Percentiles rank a stretch among this genome's conserved stretches.
phyloP scores from a whole-genome alignment of 2,113 vertebrate genomes.

The Apeltes quadracus region DNA sequence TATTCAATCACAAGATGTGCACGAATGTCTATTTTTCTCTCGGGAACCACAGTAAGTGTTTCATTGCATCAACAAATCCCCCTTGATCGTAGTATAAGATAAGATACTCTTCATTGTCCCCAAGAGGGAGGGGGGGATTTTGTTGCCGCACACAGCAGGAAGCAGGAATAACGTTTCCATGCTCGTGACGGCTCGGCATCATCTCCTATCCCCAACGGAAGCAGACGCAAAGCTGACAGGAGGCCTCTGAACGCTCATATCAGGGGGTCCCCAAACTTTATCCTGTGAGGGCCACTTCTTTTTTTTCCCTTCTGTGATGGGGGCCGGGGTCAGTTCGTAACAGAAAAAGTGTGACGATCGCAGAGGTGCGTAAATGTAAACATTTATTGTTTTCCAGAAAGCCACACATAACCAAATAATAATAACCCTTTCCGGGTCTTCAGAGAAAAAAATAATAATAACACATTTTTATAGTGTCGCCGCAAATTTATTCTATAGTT shows the following conservation, averaged over 20 bases:
- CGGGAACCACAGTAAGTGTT: not conserved
- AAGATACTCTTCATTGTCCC: not conserved
- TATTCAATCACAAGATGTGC: slow-evolving; percentile 45
- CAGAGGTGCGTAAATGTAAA: too few species aligned
- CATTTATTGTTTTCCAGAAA: too few species aligned
- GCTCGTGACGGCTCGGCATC: slow-evolving; percentile 33
- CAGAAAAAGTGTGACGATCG: too few species aligned
- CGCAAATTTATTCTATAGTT: too few species aligned
- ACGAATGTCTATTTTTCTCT: not conserved
- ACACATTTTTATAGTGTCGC: too few species aligned
- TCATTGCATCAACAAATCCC: not conserved
- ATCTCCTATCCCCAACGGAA: slow-evolving; percentile 28
- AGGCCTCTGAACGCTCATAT: slow-evolving; percentile 9
- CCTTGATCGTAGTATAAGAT: not conserved
- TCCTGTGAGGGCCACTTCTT: too few species aligned
- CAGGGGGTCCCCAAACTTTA: too few species aligned
- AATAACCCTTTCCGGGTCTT: too few species aligned
- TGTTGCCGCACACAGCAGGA: not conserved
- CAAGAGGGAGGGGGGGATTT: not conserved
- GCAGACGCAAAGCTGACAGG: slow-evolving; percentile 29
- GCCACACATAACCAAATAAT: too few species aligned
- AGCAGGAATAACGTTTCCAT: not conserved
- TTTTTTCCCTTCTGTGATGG: too few species aligned
- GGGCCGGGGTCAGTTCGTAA: too few species aligned
- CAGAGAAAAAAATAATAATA: too few species aligned